These are phyloP conservation scores for Tanytarsus gracilentus DNA, from an alignment of 2,888 invertebrate genomes.

Conservation along the genomic window DNA sequence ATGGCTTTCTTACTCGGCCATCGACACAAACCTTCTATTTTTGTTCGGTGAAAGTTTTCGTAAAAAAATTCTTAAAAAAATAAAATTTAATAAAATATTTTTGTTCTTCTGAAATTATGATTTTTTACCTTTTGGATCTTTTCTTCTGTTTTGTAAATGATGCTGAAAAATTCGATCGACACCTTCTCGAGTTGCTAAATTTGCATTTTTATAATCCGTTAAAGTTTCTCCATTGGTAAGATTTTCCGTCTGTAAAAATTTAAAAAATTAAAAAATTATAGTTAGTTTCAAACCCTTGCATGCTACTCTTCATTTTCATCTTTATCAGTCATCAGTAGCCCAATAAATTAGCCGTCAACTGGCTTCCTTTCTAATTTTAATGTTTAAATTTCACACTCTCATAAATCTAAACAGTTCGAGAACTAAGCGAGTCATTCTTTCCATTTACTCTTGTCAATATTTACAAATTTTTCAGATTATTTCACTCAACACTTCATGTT, in stretches of 20 bases:
- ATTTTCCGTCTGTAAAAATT: background rate
- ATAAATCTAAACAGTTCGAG: too few species aligned
- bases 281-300: too few species aligned
- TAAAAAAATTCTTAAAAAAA: background rate
- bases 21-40: constrained; percentile 5
- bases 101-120: background rate
- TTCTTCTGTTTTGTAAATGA: background rate
- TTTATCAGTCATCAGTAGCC: too few species aligned
- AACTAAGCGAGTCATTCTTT: too few species aligned
- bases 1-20: constrained; percentile 10
- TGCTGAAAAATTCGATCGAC: constrained; percentile 1
- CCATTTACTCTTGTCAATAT: too few species aligned
- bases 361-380: too few species aligned
- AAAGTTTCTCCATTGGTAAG: constrained; percentile 6
- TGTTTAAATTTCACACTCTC: too few species aligned
- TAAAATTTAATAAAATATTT: background rate
- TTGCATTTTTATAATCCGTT: constrained; percentile 7
- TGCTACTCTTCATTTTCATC: too few species aligned
- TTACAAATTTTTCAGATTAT: too few species aligned
- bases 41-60: constrained; percentile 15
- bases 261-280: background rate
- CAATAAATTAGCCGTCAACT: too few species aligned
- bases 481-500: too few species aligned
- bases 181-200: background rate
- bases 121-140: background rate